Percentiles rank a stretch among this genome's conserved stretches.
These are phyloP conservation scores for Scaptomyza caliginosa DNA, from an alignment of 2,888 invertebrate genomes.

Conservation along the genomic window DNA sequence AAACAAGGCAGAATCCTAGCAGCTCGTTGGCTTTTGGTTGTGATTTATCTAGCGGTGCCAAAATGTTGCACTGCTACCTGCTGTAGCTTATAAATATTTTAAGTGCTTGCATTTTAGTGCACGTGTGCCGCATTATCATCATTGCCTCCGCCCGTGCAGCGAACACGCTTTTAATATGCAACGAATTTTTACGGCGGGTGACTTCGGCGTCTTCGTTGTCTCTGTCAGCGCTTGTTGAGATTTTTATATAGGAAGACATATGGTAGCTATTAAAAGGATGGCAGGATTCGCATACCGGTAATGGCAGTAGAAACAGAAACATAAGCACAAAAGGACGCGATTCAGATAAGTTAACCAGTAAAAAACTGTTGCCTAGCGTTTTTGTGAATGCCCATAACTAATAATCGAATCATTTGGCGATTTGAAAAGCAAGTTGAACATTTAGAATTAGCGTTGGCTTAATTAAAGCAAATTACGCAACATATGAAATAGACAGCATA, in stretches of 20 bases:
- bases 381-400: neutral
- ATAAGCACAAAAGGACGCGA: slow-evolving; percentile 9
- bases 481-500: slow-evolving; percentile 60
- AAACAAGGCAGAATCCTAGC: slow-evolving; percentile 40
- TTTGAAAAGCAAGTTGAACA: slow-evolving; percentile 15
- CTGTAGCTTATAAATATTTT: slow-evolving; percentile 74
- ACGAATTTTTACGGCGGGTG: slow-evolving; percentile 40
- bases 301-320: neutral
- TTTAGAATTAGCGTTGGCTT: slow-evolving; percentile 25
- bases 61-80: slow-evolving; percentile 47
- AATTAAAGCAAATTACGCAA: slow-evolving; percentile 58
- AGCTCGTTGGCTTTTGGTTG: slow-evolving; percentile 39
- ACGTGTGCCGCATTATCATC: slow-evolving; percentile 77
- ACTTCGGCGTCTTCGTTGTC: slow-evolving; percentile 8
- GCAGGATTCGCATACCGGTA: neutral
- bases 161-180: slow-evolving; percentile 56
- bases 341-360: neutral
- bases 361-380: slow-evolving; percentile 11
- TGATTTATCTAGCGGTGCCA: slow-evolving; percentile 69
- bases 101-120: slow-evolving; percentile 77
- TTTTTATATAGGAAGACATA: slow-evolving; percentile 41
- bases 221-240: slow-evolving; percentile 50
- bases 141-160: slow-evolving; percentile 28
- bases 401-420: neutral
- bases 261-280: slow-evolving; percentile 42